A percentile compares a stretch with the other conserved stretches of the same genome.
These are phyloP conservation scores for Porites cylindrica DNA, from an alignment of 92 coral and sea anemone genomes.

Conservation along the genomic window DNA sequence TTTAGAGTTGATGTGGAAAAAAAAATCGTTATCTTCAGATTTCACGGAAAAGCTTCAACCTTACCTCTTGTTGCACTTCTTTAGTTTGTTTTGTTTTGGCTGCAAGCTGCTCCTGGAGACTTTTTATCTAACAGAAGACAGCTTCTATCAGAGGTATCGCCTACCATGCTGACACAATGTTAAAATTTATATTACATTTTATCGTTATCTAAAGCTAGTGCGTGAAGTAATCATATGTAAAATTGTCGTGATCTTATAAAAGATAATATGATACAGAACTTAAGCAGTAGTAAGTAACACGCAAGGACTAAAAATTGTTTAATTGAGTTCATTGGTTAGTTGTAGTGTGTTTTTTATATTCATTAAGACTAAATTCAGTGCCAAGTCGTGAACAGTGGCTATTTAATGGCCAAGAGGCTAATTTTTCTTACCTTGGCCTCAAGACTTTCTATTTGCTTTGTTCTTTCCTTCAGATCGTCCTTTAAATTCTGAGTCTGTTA, in stretches of 20 bases:
- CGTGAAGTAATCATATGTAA: too few species aligned
- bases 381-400: too few species aligned
- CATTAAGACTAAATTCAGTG: too few species aligned
- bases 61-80: slow-evolving; percentile 96
- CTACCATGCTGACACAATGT: background rate
- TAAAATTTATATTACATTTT: too few species aligned
- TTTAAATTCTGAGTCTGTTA: slow-evolving; percentile 50
- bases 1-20: background rate
- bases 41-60: background rate
- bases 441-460: slow-evolving; percentile 38
- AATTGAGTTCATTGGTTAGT: too few species aligned
- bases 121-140: slow-evolving; percentile 63
- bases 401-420: background rate
- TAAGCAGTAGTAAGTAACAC: too few species aligned
- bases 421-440: slow-evolving; percentile 46
- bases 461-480: slow-evolving; percentile 47
- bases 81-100: slow-evolving; percentile 87
- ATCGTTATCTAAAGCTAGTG: too few species aligned
- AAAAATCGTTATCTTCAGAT: too few species aligned
- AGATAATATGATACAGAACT: too few species aligned
- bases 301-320: too few species aligned
- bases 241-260: too few species aligned
- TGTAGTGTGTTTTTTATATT: too few species aligned
- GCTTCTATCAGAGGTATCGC: background rate
- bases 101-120: slow-evolving; percentile 85